phyloP scores from a whole-genome alignment of 2,797 vertebrate genomes.

The Diplodus puntazzo region DNA sequence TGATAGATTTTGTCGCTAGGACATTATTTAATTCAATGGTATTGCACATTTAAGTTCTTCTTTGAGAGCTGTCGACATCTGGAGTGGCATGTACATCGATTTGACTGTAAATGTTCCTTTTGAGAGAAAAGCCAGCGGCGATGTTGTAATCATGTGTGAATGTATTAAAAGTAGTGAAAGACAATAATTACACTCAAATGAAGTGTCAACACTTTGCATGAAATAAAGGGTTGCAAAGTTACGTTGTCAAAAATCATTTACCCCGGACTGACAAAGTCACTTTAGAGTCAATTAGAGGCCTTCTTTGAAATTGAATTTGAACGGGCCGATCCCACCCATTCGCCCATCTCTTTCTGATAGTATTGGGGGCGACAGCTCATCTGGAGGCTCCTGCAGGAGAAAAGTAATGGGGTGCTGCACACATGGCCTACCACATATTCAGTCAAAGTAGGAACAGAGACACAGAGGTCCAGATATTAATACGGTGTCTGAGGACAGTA shows the following conservation, averaged over 20 bases:
- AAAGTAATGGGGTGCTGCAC: slow-evolving; percentile 59
- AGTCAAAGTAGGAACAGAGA: slow-evolving; percentile 17
- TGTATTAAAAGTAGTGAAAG: slow-evolving; percentile 18
- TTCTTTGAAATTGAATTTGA: slow-evolving; percentile 70
- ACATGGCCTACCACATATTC: slow-evolving; percentile 53
- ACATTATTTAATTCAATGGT: slow-evolving; percentile 38
- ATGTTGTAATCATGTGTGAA: slow-evolving; percentile 22
- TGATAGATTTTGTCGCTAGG: slow-evolving; percentile 24
- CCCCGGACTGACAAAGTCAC: slow-evolving; percentile 39
- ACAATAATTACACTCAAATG: slow-evolving; percentile 18
- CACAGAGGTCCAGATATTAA: slow-evolving; percentile 50
- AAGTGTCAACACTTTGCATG: neutral
- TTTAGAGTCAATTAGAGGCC: slow-evolving; percentile 38
- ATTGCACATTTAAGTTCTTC: slow-evolving; percentile 20
- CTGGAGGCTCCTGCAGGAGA: slow-evolving; percentile 51
- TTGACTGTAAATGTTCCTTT: slow-evolving; percentile 21
- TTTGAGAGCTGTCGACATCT: slow-evolving; percentile 21
- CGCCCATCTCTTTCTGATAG: slow-evolving; percentile 64
- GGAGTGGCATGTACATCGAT: slow-evolving; percentile 24
- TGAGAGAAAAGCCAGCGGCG: slow-evolving; percentile 8
- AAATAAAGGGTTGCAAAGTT: neutral
- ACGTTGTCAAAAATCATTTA: slow-evolving; percentile 38
- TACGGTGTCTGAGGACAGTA: slow-evolving; percentile 28
- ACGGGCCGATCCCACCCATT: slow-evolving; percentile 61
- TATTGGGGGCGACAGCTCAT: slow-evolving; percentile 75